Evolutionary conservation across 2,888 invertebrate species (phyloP), one percentile per base, ranked within the genome.

Genomic region (Cephus sareptanus): DNA sequence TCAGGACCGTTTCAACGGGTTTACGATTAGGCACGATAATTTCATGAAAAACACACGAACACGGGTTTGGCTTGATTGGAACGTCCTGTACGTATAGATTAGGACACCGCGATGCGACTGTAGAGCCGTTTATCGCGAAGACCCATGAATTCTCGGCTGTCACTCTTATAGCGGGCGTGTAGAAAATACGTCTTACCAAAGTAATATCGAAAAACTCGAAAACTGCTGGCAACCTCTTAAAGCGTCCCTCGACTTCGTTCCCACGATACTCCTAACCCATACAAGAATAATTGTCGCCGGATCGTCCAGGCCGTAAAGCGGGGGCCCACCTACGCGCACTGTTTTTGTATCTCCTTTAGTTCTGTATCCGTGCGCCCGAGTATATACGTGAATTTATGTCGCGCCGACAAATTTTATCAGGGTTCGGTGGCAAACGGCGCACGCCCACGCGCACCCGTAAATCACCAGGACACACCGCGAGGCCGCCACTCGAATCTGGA

Each of bases 351-450:
- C 15, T 56, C 56, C 23, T 56, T 56, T 23, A 23, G 23, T 23
- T 23, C 9, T 23, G 56, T 56, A 56, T 56, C 56, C 56, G 23
- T 56, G 56, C 30, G 75, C 13, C 73, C 76, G 70, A 15, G 56
- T 56, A 34, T 86, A 88, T 89, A 87, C 87, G 88, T 89, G 87
- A 88, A 91, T 91, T 91, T 91, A 91, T 90, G 87, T 90, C 86
- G 89, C 85, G 84, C 84, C 87, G 89, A 89, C 91, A 90, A 91
- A 91, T 91, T 91, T 91, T 91, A 91, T 91, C 91, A 89, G 88
- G 88, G 87, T 89, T 88, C 91, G 87, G 91, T 91, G 91, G 90
- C 91, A 90, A 91, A 90, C 89, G 88, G 84, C 86, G 84, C 82
- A 85, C 90, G 88, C 91, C 90, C 87, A 90, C 90, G 87, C 89